Conservation (phyloP, 1,140 invertebrate species). For the Saccostrea glomerata region DNA sequence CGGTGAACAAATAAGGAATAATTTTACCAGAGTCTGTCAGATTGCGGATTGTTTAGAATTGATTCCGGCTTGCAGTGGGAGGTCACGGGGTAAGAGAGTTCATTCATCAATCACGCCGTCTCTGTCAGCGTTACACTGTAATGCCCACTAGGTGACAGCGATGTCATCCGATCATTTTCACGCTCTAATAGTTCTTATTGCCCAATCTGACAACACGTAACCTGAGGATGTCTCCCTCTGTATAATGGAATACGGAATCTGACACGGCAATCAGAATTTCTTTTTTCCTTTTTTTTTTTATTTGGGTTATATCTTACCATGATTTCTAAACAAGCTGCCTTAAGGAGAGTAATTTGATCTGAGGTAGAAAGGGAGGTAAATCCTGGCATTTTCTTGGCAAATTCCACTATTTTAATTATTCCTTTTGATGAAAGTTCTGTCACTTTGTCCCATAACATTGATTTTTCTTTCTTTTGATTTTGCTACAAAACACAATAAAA, state of each 20-base stretch:
- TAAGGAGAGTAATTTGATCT: slow-evolving; percentile 78
- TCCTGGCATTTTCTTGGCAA: slow-evolving; percentile 76
- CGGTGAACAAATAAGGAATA: too few species aligned
- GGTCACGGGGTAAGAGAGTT: too few species aligned
- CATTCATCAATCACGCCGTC: too few species aligned
- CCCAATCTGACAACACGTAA: not conserved
- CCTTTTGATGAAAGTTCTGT: slow-evolving; percentile 75
- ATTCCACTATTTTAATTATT: slow-evolving; percentile 77
- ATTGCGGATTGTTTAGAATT: not conserved
- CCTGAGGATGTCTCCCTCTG: not conserved
- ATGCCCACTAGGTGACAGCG: not conserved
- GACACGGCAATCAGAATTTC: not conserved
- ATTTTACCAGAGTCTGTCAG: too few species aligned
- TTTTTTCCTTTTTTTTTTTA: not conserved
- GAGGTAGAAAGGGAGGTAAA: slow-evolving; percentile 73
- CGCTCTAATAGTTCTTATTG: not conserved
- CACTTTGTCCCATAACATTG: slow-evolving; percentile 76
- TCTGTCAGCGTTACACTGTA: too few species aligned
- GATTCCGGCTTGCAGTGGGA: not conserved
- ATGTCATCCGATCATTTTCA: not conserved
- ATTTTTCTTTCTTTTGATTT: slow-evolving; percentile 58
- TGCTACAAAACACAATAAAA: slow-evolving; percentile 53
- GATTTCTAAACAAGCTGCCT: slow-evolving; percentile 79
- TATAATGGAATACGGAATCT: not conserved
- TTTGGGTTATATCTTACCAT: slow-evolving; percentile 69